Conservation (phyloP, 2,888 invertebrate species). For the Physocephala rufipes region DNA sequence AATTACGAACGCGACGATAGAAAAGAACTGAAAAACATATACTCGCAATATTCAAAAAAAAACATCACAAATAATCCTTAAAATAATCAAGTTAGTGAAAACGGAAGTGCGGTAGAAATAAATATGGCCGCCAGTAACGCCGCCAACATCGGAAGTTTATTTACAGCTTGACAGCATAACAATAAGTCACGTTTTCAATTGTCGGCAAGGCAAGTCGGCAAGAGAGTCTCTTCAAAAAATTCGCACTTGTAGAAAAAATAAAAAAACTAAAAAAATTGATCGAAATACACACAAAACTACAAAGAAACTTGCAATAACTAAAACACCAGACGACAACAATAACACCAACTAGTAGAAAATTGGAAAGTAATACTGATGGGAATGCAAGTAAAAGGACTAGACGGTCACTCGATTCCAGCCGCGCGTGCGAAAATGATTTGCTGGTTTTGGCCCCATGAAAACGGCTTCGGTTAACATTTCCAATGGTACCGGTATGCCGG, state of each 20-base stretch:
- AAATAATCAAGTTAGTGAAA: not conserved
- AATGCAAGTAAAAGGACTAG: not conserved
- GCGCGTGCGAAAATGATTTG: not conserved
- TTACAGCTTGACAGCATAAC: slow-evolving; percentile 23
- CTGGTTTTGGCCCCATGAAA: not conserved
- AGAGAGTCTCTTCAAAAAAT: not conserved
- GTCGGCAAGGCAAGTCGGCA: slow-evolving; percentile 29
- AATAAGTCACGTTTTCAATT: slow-evolving; percentile 47
- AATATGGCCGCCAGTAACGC: slow-evolving; percentile 24
- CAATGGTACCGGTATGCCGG: not conserved
- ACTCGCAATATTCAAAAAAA: too few relatives aligned
- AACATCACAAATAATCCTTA: too few relatives aligned
- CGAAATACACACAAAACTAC: not conserved
- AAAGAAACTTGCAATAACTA: not conserved
- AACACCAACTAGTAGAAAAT: not conserved
- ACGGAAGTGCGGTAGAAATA: slow-evolving; percentile 26
- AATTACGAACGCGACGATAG: too few relatives aligned
- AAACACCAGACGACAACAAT: not conserved
- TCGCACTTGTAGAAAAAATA: not conserved
- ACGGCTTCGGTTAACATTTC: not conserved
- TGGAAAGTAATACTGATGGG: slow-evolving; percentile 1
- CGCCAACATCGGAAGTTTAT: slow-evolving; percentile 2
- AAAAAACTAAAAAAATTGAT: not conserved
- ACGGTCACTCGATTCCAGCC: not conserved
- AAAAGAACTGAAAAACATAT: too few relatives aligned